Base-by-base conservation (phyloP, 1,140 invertebrate genomes). In the Eumaeus atala region DNA sequence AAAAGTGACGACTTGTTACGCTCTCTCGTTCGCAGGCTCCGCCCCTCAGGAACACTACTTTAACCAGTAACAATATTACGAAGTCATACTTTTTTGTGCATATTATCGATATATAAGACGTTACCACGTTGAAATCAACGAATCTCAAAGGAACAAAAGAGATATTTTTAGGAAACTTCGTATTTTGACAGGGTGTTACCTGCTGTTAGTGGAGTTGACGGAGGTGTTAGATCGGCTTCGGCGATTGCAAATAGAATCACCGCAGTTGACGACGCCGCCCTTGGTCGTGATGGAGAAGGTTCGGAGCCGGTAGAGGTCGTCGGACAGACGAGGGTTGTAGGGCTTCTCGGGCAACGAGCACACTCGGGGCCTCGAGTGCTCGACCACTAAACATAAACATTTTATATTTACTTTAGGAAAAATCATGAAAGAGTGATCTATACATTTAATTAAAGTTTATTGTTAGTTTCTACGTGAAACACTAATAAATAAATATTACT, bases 221-320 rank as follows among this genome's bases (percentile, higher is more conserved):
- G 94, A 95, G 1, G 94, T 95, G 72, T 95, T 95, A 48, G 93
- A 94, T 14, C 93, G 89, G 18, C 94, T 95, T 12, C 94, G 81
- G 10, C 94, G 85, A 50, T 94, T 94, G 64, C 96, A 95, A 61
- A 96, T 94, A 37, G 93, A 94, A 87, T 97, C 95, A 0, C 95
- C 95, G 58, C 94, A 93, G 89, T 97, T 97, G 51, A 97, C 92
- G 18, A 97, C 93, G 9, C 91, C 90, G 1, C 93, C 93, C 77
- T 95, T 95, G 63, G 93, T 94, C 11, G 94, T 95, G 63, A 96
- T 96, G 70, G 92, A 95, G 88, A 97, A 97, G 47, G 94, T 96
- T 0, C 96, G 84, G 35, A 97, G 90, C 40, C 95, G 89, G 85
- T 97, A 96, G 37, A 96, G 90, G 78, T 96, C 94, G 64, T 95